Evolutionary conservation across 2,113 vertebrate species (phyloP), one percentile per base, ranked within the genome.

Genomic region (Boleophthalmus pectinirostris): DNA sequence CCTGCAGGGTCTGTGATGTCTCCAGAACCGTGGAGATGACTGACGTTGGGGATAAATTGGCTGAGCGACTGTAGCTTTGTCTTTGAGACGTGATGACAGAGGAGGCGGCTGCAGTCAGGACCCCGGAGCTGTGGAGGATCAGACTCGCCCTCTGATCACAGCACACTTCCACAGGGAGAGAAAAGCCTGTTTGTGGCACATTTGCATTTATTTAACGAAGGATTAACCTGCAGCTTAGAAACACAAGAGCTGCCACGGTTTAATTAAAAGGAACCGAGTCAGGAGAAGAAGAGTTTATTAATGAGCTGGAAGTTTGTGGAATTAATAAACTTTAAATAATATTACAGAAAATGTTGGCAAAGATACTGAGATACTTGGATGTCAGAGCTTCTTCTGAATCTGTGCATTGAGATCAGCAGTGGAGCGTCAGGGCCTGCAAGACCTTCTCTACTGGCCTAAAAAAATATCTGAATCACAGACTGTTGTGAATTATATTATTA

Each of bases 61-160:
- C 60, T 16, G 60, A 63, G 60, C 12, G 33, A 63, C 29, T 38
- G 60, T n/a, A 29, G 60, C 60, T 20, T n/a, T n/a, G n/a, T 29
- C 60, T 56, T 20, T 66, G 46, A 51, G 69, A 73, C 3, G 24
- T 68, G 79, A 78, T 75, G 76, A 73, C 66, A 82, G 77, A n/a
- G n/a, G n/a, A n/a, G n/a, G n/a, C n/a, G n/a, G n/a, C n/a, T 29
- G 74, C 45, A 80, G 54, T 49, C 63, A 70, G 74, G 74, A 71
- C 71, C 71, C 77, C 25, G 66, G 82, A 66, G 47, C 38, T 33
- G 16, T 24, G 49, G 12, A n/a, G 72, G 35, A 65, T 66, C 68
- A 47, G 69, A 58, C 61, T 66, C 14, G 9, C 63, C 33, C 73
- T 76, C 67, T 53, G 38, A 68, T 60, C 33, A 21, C 72, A 29